These are phyloP conservation scores for Drosophila falleni DNA, from an alignment of 2,888 invertebrate species.

Conservation along the genomic window DNA sequence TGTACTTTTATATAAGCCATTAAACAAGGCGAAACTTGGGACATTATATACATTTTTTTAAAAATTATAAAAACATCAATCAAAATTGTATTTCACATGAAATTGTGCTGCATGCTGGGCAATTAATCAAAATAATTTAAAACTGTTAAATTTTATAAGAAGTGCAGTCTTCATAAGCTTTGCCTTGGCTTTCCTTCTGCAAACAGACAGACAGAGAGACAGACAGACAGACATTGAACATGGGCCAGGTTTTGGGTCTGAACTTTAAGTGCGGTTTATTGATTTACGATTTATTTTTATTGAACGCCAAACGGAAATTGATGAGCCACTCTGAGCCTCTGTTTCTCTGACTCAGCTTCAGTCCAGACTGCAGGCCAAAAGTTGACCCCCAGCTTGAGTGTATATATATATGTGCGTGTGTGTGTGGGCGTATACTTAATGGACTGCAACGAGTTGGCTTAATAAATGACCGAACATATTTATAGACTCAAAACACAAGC, in stretches of 20 bases:
- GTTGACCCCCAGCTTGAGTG: conserved; percentile 55
- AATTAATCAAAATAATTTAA: conserved; percentile 73
- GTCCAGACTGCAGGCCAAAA: conserved; percentile 69
- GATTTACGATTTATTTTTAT: conserved; percentile 80
- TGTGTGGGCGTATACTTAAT: conserved; percentile 52
- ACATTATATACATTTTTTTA: conserved; percentile 13
- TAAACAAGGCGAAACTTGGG: conserved; percentile 17
- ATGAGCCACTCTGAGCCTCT: conserved; percentile 51
- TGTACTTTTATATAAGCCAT: conserved; percentile 18
- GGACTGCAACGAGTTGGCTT: conserved; percentile 41
- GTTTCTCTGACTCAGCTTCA: conserved; percentile 46
- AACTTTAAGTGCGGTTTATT: conserved; percentile 70
- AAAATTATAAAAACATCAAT: conserved; percentile 79
- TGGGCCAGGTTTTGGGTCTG: conserved; percentile 41
- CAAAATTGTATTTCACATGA: conserved; percentile 65
- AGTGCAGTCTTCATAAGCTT: conserved; percentile 25
- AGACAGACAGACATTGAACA: conserved; percentile 16
- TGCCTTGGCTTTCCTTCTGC: conserved; percentile 11
- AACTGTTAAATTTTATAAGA: conserved; percentile 65
- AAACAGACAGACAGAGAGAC: neutral
- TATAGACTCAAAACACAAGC: conserved; percentile 15
- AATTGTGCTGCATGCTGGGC: conserved; percentile 51
- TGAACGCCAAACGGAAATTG: conserved; percentile 68
- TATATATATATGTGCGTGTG: conserved; percentile 1
- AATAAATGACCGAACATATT: conserved; percentile 50